Percentiles rank a stretch among this genome's conserved stretches.
Conservation (phyloP, 2,888 invertebrate species). For the Diplolepis rosae region DNA sequence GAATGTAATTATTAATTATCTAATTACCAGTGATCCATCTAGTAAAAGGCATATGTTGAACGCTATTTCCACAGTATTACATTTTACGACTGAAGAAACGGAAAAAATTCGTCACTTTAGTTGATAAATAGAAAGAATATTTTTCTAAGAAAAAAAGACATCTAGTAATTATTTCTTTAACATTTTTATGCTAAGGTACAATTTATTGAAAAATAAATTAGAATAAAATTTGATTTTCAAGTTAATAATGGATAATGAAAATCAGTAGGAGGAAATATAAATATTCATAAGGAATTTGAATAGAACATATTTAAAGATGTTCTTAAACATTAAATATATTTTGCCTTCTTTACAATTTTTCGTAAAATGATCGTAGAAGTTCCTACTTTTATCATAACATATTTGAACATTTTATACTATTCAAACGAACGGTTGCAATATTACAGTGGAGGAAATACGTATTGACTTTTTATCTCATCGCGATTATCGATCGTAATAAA, state of each 20-base stretch:
- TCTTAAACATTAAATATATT: conserved; percentile 28
- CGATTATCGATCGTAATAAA: conserved; percentile 11
- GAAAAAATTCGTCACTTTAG: conserved; percentile 69
- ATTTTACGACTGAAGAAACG: conserved; percentile 85
- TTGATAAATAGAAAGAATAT: conserved; percentile 21
- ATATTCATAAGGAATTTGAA: not conserved
- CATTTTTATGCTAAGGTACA: not conserved
- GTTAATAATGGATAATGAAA: not conserved
- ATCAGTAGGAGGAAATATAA: not conserved
- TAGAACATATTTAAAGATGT: conserved; percentile 17
- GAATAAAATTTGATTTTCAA: not conserved
- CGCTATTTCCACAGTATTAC: conserved; percentile 89
- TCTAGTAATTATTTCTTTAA: not conserved
- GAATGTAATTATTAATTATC: conserved; percentile 89
- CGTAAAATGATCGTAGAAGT: not conserved
- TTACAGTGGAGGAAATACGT: conserved; percentile 16
- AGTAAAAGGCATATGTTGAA: conserved; percentile 89
- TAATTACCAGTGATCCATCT: conserved; percentile 81
- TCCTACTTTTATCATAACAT: conserved; percentile 5
- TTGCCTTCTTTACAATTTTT: conserved; percentile 24
- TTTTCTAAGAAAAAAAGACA: not conserved
- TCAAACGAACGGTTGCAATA: not conserved
- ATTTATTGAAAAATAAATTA: not conserved
- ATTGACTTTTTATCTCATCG: conserved; percentile 13
- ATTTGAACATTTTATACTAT: conserved; percentile 17